Evolutionary conservation across 2,888 invertebrate genomes (phyloP).

Genomic region (Nasonia oneida): DNA sequence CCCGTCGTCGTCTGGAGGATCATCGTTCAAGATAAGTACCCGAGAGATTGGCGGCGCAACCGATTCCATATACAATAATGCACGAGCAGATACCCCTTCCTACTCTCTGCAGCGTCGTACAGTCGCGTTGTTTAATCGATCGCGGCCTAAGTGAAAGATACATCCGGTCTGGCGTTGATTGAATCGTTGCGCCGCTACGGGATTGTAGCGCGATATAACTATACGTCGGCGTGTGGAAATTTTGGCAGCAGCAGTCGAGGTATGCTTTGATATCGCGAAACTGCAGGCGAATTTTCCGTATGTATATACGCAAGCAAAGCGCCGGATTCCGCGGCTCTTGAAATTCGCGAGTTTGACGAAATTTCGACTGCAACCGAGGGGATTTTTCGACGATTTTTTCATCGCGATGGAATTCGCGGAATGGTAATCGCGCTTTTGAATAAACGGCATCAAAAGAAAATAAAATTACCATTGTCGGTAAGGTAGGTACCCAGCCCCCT

Average conservation of each 20-base stretch:
- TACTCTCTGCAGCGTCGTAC: not conserved
- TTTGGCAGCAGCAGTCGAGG: not conserved
- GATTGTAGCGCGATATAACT: not conserved
- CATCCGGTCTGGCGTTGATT: constrained; percentile 8
- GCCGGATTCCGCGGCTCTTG: not conserved
- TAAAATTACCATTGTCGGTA: no score
- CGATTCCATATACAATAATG: constrained; percentile 49
- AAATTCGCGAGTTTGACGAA: not conserved
- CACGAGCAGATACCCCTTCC: not conserved
- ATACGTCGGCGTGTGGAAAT: not conserved
- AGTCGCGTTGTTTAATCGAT: not conserved
- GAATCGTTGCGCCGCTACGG: not conserved
- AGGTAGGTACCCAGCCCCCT: no score
- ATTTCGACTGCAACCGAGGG: no score
- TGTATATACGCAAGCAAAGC: not conserved
- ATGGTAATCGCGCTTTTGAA: no score
- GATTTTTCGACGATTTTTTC: no score
- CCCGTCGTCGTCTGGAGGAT: constrained; percentile 23
- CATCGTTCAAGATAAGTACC: constrained; percentile 42
- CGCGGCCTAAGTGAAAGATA: not conserved
- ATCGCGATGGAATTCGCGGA: no score
- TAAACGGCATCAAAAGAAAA: no score
- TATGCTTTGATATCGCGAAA: not conserved
- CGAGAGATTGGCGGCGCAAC: not conserved
- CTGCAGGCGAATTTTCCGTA: not conserved